Conservation (phyloP, 2,113 vertebrate species). For the Dasyornis broadbenti region DNA sequence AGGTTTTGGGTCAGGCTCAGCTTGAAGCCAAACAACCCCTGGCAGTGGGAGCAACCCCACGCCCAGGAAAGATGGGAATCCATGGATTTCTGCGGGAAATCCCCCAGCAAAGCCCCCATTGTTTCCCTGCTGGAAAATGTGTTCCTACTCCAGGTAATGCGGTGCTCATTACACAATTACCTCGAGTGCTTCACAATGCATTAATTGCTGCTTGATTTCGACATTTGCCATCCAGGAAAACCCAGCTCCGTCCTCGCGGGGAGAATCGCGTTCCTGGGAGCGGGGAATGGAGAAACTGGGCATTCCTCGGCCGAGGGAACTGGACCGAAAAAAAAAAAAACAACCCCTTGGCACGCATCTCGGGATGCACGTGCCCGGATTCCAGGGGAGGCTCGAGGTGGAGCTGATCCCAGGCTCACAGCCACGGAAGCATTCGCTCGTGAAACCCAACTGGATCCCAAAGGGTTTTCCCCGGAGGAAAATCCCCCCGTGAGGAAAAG, state of each 20-base stretch:
- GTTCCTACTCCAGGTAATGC: conserved; percentile 56
- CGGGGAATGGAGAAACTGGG: neutral
- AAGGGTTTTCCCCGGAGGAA: neutral
- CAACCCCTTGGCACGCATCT: too few species aligned
- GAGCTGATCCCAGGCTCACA: neutral
- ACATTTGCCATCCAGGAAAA: conserved; percentile 54
- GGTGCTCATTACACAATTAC: conserved; percentile 54
- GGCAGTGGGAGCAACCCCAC: conserved; percentile 53
- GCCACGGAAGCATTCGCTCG: neutral
- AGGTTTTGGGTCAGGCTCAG: conserved; percentile 48
- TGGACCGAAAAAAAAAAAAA: too few species aligned
- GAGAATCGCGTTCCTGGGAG: neutral
- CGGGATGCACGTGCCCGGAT: neutral
- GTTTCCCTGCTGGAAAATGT: conserved; percentile 20
- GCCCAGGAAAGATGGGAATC: conserved; percentile 26
- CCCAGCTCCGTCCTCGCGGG: conserved; percentile 27
- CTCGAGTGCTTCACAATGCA: conserved; percentile 21
- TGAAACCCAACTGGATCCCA: neutral
- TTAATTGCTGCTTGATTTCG: conserved; percentile 68
- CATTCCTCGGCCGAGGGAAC: neutral
- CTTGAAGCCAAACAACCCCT: conserved; percentile 59
- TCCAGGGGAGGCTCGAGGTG: fast-evolving
- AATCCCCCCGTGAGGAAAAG: neutral
- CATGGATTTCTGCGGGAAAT: conserved; percentile 64
- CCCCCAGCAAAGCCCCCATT: neutral